Base-by-base conservation (phyloP, 2,113 vertebrate species). In the Euleptes europaea region DNA sequence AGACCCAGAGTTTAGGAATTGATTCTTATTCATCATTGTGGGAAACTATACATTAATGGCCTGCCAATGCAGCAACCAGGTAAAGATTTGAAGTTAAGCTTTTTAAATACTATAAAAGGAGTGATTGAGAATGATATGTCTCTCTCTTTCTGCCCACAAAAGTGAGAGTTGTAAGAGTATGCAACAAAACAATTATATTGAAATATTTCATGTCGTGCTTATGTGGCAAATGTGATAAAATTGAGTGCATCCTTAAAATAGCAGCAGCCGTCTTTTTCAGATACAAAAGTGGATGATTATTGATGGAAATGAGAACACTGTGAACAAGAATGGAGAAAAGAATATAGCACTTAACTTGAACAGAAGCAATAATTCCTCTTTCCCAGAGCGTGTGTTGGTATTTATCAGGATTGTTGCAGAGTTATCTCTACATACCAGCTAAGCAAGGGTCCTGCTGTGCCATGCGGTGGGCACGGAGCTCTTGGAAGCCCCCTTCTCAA, bases 171-270 rank as follows among this genome's bases (percentile, higher is more conserved):
- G 49, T 77, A 89, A 73, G 84, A 76, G 85, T 90, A 85, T 83
- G 85, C 88, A 92, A 90, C 85, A 86, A 90, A 93, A 93, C 89
- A 91, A 92, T 93, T 90, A 79, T 42, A 84, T 66, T 78, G 91
- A 93, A 90, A 90, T 90, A 85, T 87, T 91, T 44, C 3, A 90
- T 93, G 86, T 87, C 5, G 15, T 92, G 85, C 91, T 86, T 93
- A 86, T 88, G 82, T 0, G 82, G 89, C 82, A 91, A 90, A 90
- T 90, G 90, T 93, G 91, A 93, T 89, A 90, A 91, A 94, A 92
- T 60, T 44, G 80, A 94, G 84, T 0, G 0, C 80, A 86, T 78
- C 80, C 92, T 93, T 90, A 92, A 95, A 94, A 95, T 88, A 95
- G 93, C 91, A 92, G 80, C 83, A 90, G 77, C 82, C 70, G 72